A percentile compares a stretch with the other conserved stretches of the same genome.
phyloP scores from a whole-genome alignment of 1,140 invertebrate species.

The Calosoma granatense region DNA sequence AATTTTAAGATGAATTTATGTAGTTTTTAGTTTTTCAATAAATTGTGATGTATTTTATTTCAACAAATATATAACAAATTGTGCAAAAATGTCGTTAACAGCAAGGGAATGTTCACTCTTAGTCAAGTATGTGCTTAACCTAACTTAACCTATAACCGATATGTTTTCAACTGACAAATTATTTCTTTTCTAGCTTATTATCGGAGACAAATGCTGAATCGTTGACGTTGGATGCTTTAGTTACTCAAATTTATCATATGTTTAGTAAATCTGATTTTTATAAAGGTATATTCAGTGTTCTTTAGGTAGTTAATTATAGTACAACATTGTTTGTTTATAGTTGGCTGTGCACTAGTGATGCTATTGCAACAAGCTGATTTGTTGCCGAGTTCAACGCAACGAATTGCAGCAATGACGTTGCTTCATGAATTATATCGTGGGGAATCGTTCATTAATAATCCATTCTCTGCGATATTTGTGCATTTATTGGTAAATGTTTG shows the following conservation, averaged over 20 bases:
- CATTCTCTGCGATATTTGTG: slow-evolving; percentile 60
- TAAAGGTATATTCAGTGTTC: slow-evolving; percentile 42
- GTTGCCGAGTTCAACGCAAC: slow-evolving; percentile 52
- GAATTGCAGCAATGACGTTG: slow-evolving; percentile 54
- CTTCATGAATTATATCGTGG: slow-evolving; percentile 59
- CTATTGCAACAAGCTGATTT: slow-evolving; percentile 62
- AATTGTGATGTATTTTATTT: too few species aligned
- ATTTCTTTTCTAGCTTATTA: slow-evolving; percentile 37
- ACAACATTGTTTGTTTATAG: slow-evolving; percentile 29
- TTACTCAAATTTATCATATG: slow-evolving; percentile 58
- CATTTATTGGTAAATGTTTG: slow-evolving; percentile 46
- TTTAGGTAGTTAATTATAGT: slow-evolving; percentile 13
- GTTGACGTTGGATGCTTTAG: slow-evolving; percentile 52
- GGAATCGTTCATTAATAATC: slow-evolving; percentile 55
- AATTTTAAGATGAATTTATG: too few species aligned
- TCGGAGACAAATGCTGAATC: slow-evolving; percentile 53
- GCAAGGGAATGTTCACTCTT: slow-evolving; percentile 29
- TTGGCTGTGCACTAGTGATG: slow-evolving; percentile 51
- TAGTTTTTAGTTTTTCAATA: background rate
- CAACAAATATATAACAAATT: too few species aligned
- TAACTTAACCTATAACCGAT: background rate
- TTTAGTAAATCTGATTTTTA: slow-evolving; percentile 68
- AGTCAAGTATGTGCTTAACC: slow-evolving; percentile 22
- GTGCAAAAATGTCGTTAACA: slow-evolving; percentile 26
- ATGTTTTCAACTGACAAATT: slow-evolving; percentile 3